Conservation (phyloP, 2,113 vertebrate species). For the Bos indicus region DNA sequence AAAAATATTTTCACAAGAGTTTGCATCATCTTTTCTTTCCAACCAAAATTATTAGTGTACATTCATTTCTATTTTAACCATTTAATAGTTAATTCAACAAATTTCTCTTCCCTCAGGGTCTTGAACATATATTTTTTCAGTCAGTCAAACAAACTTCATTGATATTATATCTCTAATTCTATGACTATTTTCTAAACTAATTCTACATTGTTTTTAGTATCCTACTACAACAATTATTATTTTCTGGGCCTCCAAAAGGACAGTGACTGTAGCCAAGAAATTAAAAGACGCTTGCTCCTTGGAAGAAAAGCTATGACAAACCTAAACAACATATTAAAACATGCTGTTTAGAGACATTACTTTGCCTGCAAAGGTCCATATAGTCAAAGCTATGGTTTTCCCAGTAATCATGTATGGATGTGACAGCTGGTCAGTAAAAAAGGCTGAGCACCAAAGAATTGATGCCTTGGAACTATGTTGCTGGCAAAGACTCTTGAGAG, state of each 20-base stretch:
- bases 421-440: background rate
- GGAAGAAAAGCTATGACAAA: too few species aligned
- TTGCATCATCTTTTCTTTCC: background rate
- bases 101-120: background rate
- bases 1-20: background rate
- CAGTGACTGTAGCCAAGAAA: too few species aligned
- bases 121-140: background rate
- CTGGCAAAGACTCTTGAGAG: background rate
- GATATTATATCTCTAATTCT: background rate
- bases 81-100: background rate
- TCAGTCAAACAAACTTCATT: background rate
- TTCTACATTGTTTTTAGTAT: background rate
- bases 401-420: background rate
- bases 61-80: background rate
- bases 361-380: fast-evolving
- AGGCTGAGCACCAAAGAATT: background rate
- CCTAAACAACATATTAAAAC: too few species aligned
- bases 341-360: too few species aligned
- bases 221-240: background rate
- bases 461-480: background rate
- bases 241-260: too few species aligned
- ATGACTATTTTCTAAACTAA: background rate
- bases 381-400: background rate
- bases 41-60: background rate
- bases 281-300: too few species aligned